phyloP scores from a whole-genome alignment of 2,113 vertebrate species.

The Procavia capensis region DNA sequence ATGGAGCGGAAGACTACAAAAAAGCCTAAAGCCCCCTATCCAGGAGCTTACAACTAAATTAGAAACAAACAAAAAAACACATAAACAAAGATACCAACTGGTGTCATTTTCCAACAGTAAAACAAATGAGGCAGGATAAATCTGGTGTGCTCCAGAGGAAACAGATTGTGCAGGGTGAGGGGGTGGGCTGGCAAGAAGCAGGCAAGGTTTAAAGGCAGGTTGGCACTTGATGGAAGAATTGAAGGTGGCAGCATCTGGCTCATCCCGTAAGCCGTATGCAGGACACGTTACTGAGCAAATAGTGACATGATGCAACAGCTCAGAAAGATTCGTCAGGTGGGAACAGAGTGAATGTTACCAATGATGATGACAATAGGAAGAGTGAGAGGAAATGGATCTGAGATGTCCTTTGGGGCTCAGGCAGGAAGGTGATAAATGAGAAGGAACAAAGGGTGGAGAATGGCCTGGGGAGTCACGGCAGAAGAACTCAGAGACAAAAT shows the following conservation, averaged over 20 bases:
- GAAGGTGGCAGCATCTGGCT: constrained; percentile 2
- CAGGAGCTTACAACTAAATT: not conserved
- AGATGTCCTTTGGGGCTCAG: not conserved
- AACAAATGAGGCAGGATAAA: not conserved
- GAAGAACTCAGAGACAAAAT: not conserved
- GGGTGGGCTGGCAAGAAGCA: not conserved
- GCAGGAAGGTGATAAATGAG: not conserved
- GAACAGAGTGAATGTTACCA: not conserved
- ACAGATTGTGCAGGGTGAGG: not conserved
- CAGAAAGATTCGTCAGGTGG: not conserved
- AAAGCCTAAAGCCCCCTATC: not conserved
- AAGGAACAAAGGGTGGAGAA: not conserved
- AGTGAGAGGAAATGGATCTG: not conserved
- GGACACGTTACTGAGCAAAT: not conserved
- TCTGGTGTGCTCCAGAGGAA: not conserved
- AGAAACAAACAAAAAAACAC: not conserved
- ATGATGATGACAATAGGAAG: fast-evolving
- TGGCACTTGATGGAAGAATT: constrained; percentile 18
- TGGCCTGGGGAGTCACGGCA: not conserved
- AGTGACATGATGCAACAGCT: not conserved
- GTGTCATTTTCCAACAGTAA: not conserved
- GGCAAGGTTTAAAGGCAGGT: not conserved
- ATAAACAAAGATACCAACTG: not conserved
- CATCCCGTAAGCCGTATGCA: not conserved
- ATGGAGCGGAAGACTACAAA: not conserved